Evolutionary conservation across 2,797 vertebrate genomes (phyloP).

Genomic region (Emys orbicularis): DNA sequence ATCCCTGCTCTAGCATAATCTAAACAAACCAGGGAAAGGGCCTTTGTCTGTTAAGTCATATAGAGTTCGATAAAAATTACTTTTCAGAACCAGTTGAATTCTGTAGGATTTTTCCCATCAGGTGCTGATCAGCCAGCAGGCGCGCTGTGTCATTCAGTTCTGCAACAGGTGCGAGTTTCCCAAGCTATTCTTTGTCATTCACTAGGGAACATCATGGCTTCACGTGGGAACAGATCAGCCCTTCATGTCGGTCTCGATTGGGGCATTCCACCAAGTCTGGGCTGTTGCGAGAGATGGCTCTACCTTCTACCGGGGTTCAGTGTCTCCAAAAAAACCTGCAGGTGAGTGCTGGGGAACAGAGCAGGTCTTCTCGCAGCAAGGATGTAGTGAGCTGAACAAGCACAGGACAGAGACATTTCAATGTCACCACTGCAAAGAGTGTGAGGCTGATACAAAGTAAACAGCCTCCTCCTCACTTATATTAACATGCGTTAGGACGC

Average conservation of each 20-base stretch:
- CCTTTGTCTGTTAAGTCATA: not conserved
- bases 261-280: constrained; percentile 94
- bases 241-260: constrained; percentile 93
- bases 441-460: not conserved
- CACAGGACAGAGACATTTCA: rapidly evolving
- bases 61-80: not conserved
- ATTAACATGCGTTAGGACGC: not conserved
- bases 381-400: not conserved
- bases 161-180: not conserved
- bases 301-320: constrained; percentile 94
- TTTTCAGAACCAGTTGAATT: not conserved
- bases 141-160: not conserved
- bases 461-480: rapidly evolving
- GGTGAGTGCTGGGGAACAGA: constrained; percentile 80
- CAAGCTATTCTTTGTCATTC: not conserved
- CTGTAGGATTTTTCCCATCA: not conserved
- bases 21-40: not conserved
- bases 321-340: constrained; percentile 88
- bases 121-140: rapidly evolving
- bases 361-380: no score
- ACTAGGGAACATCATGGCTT: constrained; percentile 95
- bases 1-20: not conserved
- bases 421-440: not conserved
- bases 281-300: constrained; percentile 94
- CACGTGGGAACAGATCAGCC: constrained; percentile 97